Conservation (phyloP, 1,140 invertebrate genomes). For the Dreissena rostriformis region DNA sequence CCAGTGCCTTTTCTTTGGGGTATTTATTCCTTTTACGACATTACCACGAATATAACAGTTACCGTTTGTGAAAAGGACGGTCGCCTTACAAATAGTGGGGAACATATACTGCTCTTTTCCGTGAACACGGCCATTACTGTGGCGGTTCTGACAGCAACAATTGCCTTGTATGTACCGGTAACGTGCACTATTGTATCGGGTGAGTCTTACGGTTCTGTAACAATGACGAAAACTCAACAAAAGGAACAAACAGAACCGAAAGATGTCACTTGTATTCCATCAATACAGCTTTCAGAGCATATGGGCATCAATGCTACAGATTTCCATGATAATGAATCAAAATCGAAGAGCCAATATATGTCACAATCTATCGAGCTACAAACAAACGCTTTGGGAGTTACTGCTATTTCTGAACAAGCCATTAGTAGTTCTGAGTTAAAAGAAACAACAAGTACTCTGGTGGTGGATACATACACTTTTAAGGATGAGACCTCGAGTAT, state of each 20-base stretch:
- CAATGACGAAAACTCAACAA: not conserved
- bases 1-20: slow-evolving; percentile 20
- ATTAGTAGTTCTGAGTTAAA: no score
- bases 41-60: not conserved
- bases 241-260: not conserved
- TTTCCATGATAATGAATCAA: not conserved
- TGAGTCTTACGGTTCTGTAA: no score
- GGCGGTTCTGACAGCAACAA: not conserved
- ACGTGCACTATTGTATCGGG: no score
- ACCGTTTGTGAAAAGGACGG: slow-evolving; percentile 31
- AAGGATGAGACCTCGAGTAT: no score
- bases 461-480: no score
- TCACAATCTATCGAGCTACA: no score
- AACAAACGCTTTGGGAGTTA: no score
- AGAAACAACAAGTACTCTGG: no score
- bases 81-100: not conserved
- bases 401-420: no score
- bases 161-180: not conserved
- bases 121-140: not conserved
- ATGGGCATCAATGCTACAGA: not conserved
- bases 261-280: no score
- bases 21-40: not conserved
- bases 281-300: not conserved
- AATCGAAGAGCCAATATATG: no score
- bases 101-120: not conserved